phyloP scores from a whole-genome alignment of 2,113 vertebrate genomes.

The Platichthys stellatus region DNA sequence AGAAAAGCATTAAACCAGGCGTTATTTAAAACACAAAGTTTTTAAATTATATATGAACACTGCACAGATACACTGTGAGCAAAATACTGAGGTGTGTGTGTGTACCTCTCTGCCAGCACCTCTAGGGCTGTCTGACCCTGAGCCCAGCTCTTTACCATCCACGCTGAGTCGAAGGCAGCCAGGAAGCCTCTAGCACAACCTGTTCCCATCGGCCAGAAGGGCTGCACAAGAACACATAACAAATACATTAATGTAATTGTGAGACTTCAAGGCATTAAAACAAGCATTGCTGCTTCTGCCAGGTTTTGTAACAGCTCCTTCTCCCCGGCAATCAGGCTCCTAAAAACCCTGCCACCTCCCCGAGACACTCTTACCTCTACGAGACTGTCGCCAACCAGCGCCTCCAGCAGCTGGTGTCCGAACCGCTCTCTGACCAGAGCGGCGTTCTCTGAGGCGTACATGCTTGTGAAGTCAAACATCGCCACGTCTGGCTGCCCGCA shows the following conservation, averaged over 20 bases:
- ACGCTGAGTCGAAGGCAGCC: constrained; percentile 94
- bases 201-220: constrained; percentile 99
- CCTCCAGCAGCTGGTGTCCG: constrained; percentile 90
- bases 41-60: not conserved
- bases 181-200: constrained; percentile 96
- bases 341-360: not conserved
- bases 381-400: constrained; percentile 95
- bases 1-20: constrained; percentile 9
- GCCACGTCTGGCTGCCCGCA: constrained; percentile 93
- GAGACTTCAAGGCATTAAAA: too few relatives aligned
- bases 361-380: constrained; percentile 86
- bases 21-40: not conserved
- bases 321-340: too few relatives aligned
- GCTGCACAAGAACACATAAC: constrained; percentile 76
- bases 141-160: constrained; percentile 97
- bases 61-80: not conserved
- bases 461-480: constrained; percentile 98
- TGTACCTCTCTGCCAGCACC: constrained; percentile 93
- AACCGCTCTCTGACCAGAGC: constrained; percentile 91
- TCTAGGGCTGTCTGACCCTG: constrained; percentile 87
- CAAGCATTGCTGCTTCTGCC: too few relatives aligned
- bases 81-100: not conserved
- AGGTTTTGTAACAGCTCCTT: too few relatives aligned
- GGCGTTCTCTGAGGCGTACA: constrained; percentile 97
- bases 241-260: not conserved